Evolutionary conservation across 2,888 invertebrate species (phyloP).

Genomic region (Ommatoiulus sabulosus): DNA sequence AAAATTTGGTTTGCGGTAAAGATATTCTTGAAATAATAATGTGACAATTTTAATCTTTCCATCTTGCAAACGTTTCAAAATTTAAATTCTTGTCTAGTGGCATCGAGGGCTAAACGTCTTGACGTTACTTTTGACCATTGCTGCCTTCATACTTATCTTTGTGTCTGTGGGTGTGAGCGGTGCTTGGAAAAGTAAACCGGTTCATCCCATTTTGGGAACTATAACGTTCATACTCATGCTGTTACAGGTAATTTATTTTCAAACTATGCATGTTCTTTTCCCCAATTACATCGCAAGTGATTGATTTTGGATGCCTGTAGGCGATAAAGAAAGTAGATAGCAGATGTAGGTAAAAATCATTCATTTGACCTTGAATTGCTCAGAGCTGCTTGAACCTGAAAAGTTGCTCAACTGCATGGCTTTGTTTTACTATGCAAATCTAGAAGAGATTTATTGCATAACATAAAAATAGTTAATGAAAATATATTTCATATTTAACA

Average conservation of each 20-base stretch:
- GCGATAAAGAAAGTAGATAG: no score
- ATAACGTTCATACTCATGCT: slow-evolving; percentile 74
- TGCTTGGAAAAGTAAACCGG: slow-evolving; percentile 74
- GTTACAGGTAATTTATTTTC: slow-evolving; percentile 59
- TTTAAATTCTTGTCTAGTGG: slow-evolving; percentile 73
- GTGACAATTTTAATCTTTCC: not conserved
- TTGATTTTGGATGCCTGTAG: no score
- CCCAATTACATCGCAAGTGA: no score
- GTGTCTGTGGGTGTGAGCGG: slow-evolving; percentile 71
- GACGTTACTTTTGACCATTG: slow-evolving; percentile 83
- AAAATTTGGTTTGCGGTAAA: slow-evolving; percentile 95
- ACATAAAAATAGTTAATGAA: no score
- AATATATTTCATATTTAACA: no score
- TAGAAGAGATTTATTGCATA: no score
- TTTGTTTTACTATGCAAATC: no score
- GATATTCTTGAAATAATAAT: not conserved
- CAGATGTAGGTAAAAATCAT: no score
- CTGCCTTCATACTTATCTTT: slow-evolving; percentile 84
- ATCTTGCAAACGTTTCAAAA: not conserved
- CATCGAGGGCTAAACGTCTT: slow-evolving; percentile 86
- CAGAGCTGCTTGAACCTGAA: no score
- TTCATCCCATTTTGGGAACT: slow-evolving; percentile 83
- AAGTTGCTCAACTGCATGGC: no score
- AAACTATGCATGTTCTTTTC: not conserved
- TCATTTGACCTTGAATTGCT: no score